Evolutionary conservation across 2,888 invertebrate species (phyloP).

Genomic region (Apodemia duryi): DNA sequence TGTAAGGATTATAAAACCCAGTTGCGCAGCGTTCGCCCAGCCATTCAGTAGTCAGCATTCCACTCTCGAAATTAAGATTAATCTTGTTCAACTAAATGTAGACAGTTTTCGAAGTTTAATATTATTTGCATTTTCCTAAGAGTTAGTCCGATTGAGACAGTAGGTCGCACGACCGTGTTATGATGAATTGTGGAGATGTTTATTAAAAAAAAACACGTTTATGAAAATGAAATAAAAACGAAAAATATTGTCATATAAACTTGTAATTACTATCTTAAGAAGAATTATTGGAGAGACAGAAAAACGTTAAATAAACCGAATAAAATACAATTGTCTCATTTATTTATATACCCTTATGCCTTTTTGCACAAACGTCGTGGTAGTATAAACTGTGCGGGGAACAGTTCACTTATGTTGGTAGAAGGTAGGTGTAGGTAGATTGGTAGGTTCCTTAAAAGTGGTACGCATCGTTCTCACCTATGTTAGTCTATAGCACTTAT

Average conservation of each 20-base stretch:
- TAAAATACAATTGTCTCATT: constrained; percentile 68
- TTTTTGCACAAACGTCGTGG: neutral
- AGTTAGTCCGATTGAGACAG: constrained; percentile 77
- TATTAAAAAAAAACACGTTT: constrained; percentile 76
- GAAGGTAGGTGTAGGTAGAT: no score
- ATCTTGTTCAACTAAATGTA: constrained; percentile 73
- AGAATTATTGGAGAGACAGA: constrained; percentile 77
- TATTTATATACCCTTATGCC: constrained; percentile 38
- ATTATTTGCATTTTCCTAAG: constrained; percentile 78
- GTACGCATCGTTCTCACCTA: no score
- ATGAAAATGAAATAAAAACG: constrained; percentile 77
- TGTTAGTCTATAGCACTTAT: no score
- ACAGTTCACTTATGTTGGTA: neutral
- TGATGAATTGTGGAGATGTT: constrained; percentile 76
- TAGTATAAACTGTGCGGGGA: neutral
- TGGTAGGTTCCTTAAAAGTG: no score
- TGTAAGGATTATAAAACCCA: constrained; percentile 22
- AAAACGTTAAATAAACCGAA: constrained; percentile 79
- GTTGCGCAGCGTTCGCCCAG: constrained; percentile 33
- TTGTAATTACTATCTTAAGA: constrained; percentile 78
- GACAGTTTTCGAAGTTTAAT: constrained; percentile 74
- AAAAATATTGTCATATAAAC: constrained; percentile 78
- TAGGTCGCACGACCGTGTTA: constrained; percentile 78
- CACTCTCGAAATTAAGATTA: constrained; percentile 70
- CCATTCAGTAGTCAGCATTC: constrained; percentile 58